A percentile compares a stretch with the other conserved stretches of the same genome.
Evolutionary conservation across 2,113 vertebrate species (phyloP).

Genomic region (Cyanistes caeruleus): DNA sequence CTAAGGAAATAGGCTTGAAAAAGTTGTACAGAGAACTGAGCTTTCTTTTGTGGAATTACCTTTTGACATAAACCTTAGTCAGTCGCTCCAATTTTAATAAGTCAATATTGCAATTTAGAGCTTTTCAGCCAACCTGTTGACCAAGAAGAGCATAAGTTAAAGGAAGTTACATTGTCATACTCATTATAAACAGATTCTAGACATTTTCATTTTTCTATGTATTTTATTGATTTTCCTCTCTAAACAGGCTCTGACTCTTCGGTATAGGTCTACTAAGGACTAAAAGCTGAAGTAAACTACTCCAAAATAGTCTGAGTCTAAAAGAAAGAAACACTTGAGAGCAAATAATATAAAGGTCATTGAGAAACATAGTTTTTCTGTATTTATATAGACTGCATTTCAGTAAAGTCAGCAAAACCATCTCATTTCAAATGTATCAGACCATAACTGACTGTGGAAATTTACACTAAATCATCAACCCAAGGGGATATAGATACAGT

Average conservation of each 20-base stretch:
- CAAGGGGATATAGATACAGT: background rate
- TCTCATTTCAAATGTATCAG: background rate
- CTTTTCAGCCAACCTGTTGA: background rate
- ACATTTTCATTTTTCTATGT: background rate
- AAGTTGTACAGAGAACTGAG: background rate
- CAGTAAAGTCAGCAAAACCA: background rate
- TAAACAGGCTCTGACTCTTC: background rate
- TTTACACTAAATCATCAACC: background rate
- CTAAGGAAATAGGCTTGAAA: conserved; percentile 13
- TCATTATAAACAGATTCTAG: background rate
- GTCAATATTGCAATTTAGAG: background rate
- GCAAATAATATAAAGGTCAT: background rate
- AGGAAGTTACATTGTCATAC: background rate
- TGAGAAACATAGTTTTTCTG: background rate
- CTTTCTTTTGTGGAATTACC: background rate
- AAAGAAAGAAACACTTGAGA: background rate
- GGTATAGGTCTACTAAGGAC: background rate
- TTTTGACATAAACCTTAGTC: background rate
- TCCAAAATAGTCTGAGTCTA: background rate
- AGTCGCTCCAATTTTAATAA: background rate
- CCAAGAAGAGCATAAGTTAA: background rate
- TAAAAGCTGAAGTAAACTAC: background rate
- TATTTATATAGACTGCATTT: background rate
- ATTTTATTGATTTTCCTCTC: background rate
- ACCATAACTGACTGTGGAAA: background rate